Conservation (phyloP, 2,888 invertebrate species). For the Ctenicera cuprea region DNA sequence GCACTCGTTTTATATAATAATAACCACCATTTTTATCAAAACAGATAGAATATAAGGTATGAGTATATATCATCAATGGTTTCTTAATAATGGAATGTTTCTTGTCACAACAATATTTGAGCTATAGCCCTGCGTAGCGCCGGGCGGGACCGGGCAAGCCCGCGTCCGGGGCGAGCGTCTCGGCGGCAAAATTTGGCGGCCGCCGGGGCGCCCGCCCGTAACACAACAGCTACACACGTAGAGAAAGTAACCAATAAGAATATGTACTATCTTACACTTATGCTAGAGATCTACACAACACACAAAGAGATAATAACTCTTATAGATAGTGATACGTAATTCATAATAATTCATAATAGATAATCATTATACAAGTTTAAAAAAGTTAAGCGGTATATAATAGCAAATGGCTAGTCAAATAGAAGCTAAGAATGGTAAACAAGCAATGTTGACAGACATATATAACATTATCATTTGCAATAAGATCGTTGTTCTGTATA, state of each 20-base stretch:
- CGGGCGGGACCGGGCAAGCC: constrained; percentile 65
- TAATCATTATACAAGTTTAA: constrained; percentile 62
- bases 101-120: constrained; percentile 74
- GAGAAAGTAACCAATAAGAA: constrained; percentile 72
- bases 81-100: constrained; percentile 73
- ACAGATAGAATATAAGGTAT: constrained; percentile 71
- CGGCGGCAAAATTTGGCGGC: constrained; percentile 52
- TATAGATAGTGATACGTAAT: constrained; percentile 70
- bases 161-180: constrained; percentile 66
- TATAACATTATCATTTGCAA: constrained; percentile 68
- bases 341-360: constrained; percentile 65
- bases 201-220: constrained; percentile 67
- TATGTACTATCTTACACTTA: constrained; percentile 70
- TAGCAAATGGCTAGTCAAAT: constrained; percentile 70
- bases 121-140: constrained; percentile 70
- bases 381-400: constrained; percentile 62
- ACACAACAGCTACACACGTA: constrained; percentile 73
- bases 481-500: constrained; percentile 73
- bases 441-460: constrained; percentile 71
- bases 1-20: constrained; percentile 71
- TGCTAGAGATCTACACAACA: constrained; percentile 73
- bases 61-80: constrained; percentile 70
- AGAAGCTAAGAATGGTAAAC: constrained; percentile 72
- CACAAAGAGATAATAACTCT: constrained; percentile 72
- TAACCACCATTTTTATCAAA: constrained; percentile 66